Percentiles rank a stretch among this genome's conserved stretches.
phyloP scores from a whole-genome alignment of 92 coral and sea anemone species.

The Desmophyllum pertusum region DNA sequence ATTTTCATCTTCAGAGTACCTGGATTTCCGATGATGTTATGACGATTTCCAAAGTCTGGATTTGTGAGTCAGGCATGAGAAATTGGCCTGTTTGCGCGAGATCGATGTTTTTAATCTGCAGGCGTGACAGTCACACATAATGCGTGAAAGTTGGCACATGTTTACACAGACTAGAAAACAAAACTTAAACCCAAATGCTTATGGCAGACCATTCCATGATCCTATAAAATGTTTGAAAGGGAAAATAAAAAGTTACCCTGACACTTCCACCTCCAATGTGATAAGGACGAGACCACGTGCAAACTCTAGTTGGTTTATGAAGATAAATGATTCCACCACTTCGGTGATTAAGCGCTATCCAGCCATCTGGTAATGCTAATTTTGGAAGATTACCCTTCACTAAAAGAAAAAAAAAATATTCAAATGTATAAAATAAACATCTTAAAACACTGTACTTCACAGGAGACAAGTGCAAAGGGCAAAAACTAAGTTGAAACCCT shows the following conservation, averaged over 20 bases:
- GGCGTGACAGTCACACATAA: too few species aligned
- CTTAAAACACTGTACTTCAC: not conserved
- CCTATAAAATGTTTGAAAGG: not conserved
- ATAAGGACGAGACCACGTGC: conserved; percentile 98
- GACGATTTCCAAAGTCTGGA: too few species aligned
- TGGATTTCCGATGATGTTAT: too few species aligned
- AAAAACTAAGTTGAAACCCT: not conserved
- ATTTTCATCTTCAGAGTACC: too few species aligned
- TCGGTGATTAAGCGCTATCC: conserved; percentile 94
- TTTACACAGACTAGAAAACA: too few species aligned
- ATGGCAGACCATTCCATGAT: too few species aligned
- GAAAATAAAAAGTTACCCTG: conserved; percentile 67
- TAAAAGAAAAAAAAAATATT: conserved; percentile 24
- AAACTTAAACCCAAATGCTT: too few species aligned
- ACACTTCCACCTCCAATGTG: conserved; percentile 96
- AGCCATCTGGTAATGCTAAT: conserved; percentile 89
- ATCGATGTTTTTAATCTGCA: too few species aligned
- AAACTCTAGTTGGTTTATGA: conserved; percentile 85
- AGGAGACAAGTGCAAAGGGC: not conserved
- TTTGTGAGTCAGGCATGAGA: too few species aligned
- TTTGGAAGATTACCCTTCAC: conserved; percentile 87
- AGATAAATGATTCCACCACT: conserved; percentile 98
- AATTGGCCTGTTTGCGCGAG: too few species aligned
- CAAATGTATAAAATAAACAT: not conserved
- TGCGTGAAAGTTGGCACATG: too few species aligned